Percentiles rank a stretch among this genome's conserved stretches.
Conservation (phyloP, 2,888 invertebrate species). For the Linnaemya tessellans region DNA sequence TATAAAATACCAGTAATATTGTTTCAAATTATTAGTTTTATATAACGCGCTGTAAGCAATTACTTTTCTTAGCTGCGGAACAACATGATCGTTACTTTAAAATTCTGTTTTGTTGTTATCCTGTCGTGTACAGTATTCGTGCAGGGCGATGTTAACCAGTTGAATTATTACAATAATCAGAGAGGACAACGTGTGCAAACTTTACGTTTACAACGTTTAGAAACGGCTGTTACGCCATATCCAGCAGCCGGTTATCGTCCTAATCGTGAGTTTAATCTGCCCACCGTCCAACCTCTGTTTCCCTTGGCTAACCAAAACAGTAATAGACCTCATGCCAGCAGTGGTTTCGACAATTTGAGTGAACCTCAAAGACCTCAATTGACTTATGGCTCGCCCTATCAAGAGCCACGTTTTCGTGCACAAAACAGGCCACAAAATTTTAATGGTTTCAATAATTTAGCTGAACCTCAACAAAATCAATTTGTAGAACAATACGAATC, state of each 20-base stretch:
- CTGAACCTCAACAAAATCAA: slow-evolving; percentile 6
- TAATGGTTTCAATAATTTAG: slow-evolving; percentile 43
- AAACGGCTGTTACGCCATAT: slow-evolving; percentile 73
- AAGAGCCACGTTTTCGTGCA: slow-evolving; percentile 35
- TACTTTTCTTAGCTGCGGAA: slow-evolving; percentile 3
- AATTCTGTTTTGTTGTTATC: slow-evolving; percentile 22
- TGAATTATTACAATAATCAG: slow-evolving; percentile 68
- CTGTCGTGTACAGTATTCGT: slow-evolving; percentile 52
- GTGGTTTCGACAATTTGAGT: slow-evolving; percentile 46
- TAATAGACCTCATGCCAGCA: slow-evolving; percentile 21
- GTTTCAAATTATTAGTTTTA: slow-evolving; percentile 65
- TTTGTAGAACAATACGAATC: slow-evolving; percentile 13
- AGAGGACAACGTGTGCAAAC: slow-evolving; percentile 57
- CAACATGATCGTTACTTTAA: slow-evolving; percentile 47
- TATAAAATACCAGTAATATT: slow-evolving; percentile 58
- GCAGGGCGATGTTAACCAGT: slow-evolving; percentile 70
- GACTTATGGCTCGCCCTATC: slow-evolving; percentile 73
- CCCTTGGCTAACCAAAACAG: slow-evolving; percentile 32
- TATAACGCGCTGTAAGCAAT: slow-evolving; percentile 48
- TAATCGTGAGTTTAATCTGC: slow-evolving; percentile 74
- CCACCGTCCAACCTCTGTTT: slow-evolving; percentile 60
- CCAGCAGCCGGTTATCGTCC: slow-evolving; percentile 78
- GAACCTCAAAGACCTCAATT: slow-evolving; percentile 57
- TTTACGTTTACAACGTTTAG: slow-evolving; percentile 74
- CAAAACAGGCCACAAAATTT: slow-evolving; percentile 40